phyloP scores from a whole-genome alignment of 2,797 vertebrate species.

The Tarsius wallacei region DNA sequence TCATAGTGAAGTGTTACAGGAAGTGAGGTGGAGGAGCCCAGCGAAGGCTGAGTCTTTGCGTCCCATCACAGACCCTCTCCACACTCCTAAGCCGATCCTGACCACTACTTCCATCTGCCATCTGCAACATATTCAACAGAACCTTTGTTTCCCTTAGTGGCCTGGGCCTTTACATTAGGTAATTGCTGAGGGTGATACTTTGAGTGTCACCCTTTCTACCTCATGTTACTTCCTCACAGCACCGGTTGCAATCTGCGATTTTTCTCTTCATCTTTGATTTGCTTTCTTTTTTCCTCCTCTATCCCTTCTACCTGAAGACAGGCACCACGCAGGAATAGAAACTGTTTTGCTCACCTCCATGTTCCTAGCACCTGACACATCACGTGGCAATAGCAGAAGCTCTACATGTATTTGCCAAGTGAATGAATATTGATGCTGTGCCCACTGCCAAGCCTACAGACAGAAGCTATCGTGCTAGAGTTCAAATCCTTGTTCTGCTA shows the following conservation, averaged over 20 bases:
- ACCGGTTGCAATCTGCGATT: background rate
- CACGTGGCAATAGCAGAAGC: background rate
- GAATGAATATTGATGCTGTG: background rate
- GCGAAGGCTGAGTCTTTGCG: rapidly evolving
- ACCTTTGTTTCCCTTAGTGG: rapidly evolving
- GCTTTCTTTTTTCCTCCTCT: background rate
- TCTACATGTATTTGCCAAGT: background rate
- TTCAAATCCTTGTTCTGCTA: background rate
- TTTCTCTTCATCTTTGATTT: background rate
- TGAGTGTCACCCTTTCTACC: no score
- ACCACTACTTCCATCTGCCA: background rate
- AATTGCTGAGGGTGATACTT: background rate
- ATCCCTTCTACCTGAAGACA: background rate
- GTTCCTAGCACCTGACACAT: background rate
- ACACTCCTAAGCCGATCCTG: background rate
- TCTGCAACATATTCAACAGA: slow-evolving; percentile 17
- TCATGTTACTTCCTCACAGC: background rate
- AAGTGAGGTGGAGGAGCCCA: rapidly evolving
- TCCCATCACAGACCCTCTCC: background rate
- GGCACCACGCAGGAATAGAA: background rate
- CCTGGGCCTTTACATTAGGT: background rate
- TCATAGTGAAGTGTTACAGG: rapidly evolving
- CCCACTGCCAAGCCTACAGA: background rate
- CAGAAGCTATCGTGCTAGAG: background rate
- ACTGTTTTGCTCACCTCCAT: background rate